These are phyloP conservation scores for Coleophora flavipennella DNA, from an alignment of 2,888 invertebrate genomes.

Conservation along the genomic window DNA sequence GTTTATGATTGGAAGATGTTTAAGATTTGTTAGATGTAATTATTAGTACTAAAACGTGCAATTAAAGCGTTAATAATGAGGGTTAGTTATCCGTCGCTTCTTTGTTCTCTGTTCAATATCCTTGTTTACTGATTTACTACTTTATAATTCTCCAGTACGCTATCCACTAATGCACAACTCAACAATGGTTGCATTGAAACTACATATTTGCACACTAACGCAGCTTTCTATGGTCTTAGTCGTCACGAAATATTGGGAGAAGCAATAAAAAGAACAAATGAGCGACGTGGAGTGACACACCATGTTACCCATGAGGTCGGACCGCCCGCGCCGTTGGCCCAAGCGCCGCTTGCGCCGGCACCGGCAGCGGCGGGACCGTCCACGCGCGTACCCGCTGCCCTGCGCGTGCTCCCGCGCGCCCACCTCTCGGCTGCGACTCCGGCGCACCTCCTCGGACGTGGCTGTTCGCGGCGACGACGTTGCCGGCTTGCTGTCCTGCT, in stretches of 20 bases:
- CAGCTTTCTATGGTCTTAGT: no score
- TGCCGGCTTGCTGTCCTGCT: conserved; percentile 24
- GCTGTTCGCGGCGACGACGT: conserved; percentile 20
- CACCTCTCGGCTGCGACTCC: conserved; percentile 26
- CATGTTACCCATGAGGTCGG: conserved; percentile 67
- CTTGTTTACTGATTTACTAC: no score
- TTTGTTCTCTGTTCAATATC: conserved; percentile 34
- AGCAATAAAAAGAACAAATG: conserved; percentile 50
- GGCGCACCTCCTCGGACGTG: conserved; percentile 20
- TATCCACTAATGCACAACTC: no score
- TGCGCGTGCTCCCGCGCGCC: conserved; percentile 19
- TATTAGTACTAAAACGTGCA: conserved; percentile 37
- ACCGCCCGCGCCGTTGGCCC: conserved; percentile 56
- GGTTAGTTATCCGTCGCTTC: conserved; percentile 49
- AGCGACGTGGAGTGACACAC: conserved; percentile 59
- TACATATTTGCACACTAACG: no score
- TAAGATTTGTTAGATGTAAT: conserved; percentile 11
- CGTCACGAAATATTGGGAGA: no score
- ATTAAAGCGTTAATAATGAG: conserved; percentile 57
- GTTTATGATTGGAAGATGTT: no score
- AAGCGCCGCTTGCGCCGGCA: conserved; percentile 60
- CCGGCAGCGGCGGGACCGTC: conserved; percentile 50
- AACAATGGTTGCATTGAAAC: no score
- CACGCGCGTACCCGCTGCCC: conserved; percentile 55
- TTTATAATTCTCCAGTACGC: no score